These are phyloP conservation scores for Dromius quadrimaculatus DNA, from an alignment of 2,888 invertebrate genomes.

Conservation along the genomic window DNA sequence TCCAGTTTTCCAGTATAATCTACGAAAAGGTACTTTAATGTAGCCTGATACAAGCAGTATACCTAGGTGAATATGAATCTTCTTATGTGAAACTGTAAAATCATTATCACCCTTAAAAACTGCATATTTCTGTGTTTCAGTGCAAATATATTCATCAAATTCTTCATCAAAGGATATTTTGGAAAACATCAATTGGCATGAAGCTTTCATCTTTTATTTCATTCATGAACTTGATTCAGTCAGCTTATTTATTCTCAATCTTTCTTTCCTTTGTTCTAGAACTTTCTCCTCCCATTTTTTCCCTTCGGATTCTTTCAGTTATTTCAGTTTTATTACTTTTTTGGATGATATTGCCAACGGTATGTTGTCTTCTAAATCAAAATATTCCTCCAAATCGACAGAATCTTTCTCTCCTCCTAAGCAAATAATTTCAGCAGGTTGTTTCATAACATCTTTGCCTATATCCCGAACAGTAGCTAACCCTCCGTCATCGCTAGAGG, in stretches of 20 bases:
- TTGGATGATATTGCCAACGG: no score
- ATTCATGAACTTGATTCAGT: no score
- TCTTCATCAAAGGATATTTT: slow-evolving; percentile 31
- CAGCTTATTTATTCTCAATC: no score
- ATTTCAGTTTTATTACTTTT: no score
- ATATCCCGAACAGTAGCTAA: neutral
- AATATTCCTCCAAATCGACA: neutral
- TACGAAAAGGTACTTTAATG: slow-evolving; percentile 26
- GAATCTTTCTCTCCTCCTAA: neutral
- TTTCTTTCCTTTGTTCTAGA: no score
- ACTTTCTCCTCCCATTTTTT: no score
- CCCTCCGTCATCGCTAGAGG: slow-evolving; percentile 1
- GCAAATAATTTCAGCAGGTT: neutral
- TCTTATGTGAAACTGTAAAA: neutral
- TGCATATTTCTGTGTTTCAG: slow-evolving; percentile 33
- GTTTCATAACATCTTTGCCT: slow-evolving; percentile 1
- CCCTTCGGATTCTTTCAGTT: no score
- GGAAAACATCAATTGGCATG: slow-evolving; percentile 32
- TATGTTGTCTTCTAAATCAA: neutral
- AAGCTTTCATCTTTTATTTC: no score
- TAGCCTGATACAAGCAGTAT: slow-evolving; percentile 50
- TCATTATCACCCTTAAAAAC: slow-evolving; percentile 33
- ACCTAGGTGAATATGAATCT: slow-evolving; percentile 9
- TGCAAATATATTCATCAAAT: slow-evolving; percentile 31
- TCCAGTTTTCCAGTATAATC: slow-evolving; percentile 52